Evolutionary conservation across 2,888 invertebrate species (phyloP).

Genomic region (Drosophila bunnanda): DNA sequence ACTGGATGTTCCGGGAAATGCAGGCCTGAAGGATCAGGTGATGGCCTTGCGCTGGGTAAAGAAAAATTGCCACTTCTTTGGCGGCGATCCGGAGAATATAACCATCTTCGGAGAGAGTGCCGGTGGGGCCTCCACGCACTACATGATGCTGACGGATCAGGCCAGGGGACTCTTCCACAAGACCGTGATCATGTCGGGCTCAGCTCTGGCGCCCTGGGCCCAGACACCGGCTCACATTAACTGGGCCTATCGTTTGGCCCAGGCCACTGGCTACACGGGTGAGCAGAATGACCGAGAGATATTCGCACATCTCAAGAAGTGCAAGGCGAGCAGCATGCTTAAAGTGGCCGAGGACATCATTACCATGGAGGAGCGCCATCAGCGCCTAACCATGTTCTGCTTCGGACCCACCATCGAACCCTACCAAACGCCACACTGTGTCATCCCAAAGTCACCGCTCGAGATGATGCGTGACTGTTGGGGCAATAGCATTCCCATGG

Average conservation of each 20-base stretch:
- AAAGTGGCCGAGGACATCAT: constrained; percentile 82
- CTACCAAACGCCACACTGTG: constrained; percentile 78
- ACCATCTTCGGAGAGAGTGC: constrained; percentile 86
- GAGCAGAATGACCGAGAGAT: constrained; percentile 81
- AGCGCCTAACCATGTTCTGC: constrained; percentile 76
- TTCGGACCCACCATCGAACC: constrained; percentile 83
- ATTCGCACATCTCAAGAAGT: constrained; percentile 82
- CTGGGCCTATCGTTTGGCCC: constrained; percentile 82
- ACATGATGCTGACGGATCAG: constrained; percentile 85
- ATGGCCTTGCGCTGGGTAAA: constrained; percentile 86
- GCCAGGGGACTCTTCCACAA: constrained; percentile 84
- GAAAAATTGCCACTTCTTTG: constrained; percentile 85
- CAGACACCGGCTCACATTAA: constrained; percentile 71
- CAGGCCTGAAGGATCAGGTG: constrained; percentile 86
- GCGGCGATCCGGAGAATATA: constrained; percentile 86
- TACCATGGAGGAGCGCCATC: constrained; percentile 80
- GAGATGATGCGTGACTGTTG: constrained; percentile 83
- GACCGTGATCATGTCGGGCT: constrained; percentile 83
- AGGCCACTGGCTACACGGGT: constrained; percentile 82
- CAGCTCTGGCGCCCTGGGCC: constrained; percentile 82
- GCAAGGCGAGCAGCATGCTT: constrained; percentile 80
- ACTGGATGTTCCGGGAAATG: constrained; percentile 86
- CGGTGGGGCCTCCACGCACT: constrained; percentile 85
- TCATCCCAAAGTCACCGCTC: constrained; percentile 80
- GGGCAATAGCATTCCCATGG: constrained; percentile 83